These are phyloP conservation scores for Drosophila kuntzei DNA, from an alignment of 2,888 invertebrate genomes.

Conservation along the genomic window DNA sequence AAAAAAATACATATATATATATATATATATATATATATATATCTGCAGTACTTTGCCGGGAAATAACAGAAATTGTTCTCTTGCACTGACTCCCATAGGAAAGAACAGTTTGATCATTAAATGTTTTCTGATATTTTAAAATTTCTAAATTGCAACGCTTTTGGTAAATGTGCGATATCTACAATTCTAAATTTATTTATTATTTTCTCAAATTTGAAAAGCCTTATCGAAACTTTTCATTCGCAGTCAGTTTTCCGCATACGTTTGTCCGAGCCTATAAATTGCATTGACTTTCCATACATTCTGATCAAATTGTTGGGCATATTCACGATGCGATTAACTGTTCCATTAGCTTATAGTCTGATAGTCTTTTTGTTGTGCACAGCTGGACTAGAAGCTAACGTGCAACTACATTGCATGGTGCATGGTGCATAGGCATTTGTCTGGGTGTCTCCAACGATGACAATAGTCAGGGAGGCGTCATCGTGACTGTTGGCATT, in stretches of 20 bases:
- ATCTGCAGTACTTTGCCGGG: too few relatives aligned
- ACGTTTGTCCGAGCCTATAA: background rate
- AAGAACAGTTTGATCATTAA: too few relatives aligned
- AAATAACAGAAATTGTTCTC: too few relatives aligned
- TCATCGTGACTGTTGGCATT: conserved; percentile 29
- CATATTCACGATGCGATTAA: conserved; percentile 24
- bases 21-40: too few relatives aligned
- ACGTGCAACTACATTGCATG: background rate
- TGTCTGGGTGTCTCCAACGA: background rate
- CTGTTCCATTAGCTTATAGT: conserved; percentile 20
- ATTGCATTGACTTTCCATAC: background rate
- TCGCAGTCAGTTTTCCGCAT: background rate
- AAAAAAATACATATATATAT: too few relatives aligned
- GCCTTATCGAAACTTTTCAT: background rate
- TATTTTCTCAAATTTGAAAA: background rate
- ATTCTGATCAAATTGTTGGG: background rate
- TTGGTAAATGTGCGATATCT: too few relatives aligned
- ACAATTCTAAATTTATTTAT: too few relatives aligned
- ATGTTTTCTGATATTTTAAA: too few relatives aligned
- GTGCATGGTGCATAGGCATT: conserved; percentile 6
- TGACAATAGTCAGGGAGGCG: conserved; percentile 1
- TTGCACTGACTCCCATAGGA: too few relatives aligned
- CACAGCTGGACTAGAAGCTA: conserved; percentile 8
- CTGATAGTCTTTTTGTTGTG: conserved; percentile 2
- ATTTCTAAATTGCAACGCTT: too few relatives aligned